phyloP scores from a whole-genome alignment of 2,888 invertebrate genomes.

The Luperina nickerlii region DNA sequence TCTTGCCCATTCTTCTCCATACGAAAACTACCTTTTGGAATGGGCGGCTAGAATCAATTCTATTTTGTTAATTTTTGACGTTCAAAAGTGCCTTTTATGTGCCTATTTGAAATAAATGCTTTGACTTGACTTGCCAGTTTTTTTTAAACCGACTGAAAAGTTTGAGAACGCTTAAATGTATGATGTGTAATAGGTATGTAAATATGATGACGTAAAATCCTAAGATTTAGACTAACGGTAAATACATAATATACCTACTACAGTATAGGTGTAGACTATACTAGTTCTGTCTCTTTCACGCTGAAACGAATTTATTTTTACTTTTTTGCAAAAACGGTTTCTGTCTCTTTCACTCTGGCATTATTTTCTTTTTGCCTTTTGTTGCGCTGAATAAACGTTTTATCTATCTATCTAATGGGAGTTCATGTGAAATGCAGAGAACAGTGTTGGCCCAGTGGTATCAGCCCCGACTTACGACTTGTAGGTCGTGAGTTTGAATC shows the following conservation, averaged over 20 bases:
- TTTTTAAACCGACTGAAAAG: not conserved
- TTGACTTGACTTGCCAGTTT: too few species aligned
- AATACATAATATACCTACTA: slow-evolving; percentile 12
- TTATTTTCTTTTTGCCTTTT: not conserved
- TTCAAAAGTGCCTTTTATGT: too few species aligned
- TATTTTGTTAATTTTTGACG: too few species aligned
- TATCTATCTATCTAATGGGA: too few species aligned
- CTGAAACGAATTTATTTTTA: not conserved
- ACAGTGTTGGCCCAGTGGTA: too few species aligned
- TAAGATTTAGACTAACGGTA: slow-evolving; percentile 20
- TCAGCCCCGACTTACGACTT: too few species aligned
- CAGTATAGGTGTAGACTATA: not conserved
- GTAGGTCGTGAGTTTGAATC: too few species aligned
- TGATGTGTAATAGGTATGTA: slow-evolving; percentile 9
- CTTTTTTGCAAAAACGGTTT: not conserved
- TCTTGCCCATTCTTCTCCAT: too few species aligned
- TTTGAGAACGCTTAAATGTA: not conserved
- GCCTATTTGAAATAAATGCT: too few species aligned
- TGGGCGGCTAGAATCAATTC: too few species aligned
- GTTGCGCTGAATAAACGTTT: too few species aligned
- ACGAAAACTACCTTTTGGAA: too few species aligned
- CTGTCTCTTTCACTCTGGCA: not conserved
- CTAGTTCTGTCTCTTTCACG: slow-evolving; percentile 3
- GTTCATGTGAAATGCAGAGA: not conserved
- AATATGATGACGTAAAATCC: slow-evolving; percentile 23